Base-by-base conservation (phyloP, 1,140 invertebrate species). In the Lycorma delicatula region DNA sequence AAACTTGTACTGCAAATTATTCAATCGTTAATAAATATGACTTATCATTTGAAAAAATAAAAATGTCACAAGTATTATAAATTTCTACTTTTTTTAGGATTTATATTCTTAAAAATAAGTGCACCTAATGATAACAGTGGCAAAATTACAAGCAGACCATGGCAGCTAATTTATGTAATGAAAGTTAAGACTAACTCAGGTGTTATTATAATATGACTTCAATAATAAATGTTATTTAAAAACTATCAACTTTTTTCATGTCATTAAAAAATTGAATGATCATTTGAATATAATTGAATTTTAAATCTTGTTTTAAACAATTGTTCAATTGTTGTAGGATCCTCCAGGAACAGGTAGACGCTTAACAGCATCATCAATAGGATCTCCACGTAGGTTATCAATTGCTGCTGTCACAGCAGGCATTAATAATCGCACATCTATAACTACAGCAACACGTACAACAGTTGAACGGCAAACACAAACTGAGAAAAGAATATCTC, bases 401-500 rank as follows among this genome's bases (percentile, higher is more conserved):
- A 22, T 62, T 1, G 27, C 58, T 9, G 26, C 54, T 23, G 22
- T 41, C 18, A 16, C 29, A 11, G 29, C 44, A 2, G n/a, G n/a
- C n/a, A n/a, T n/a, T n/a, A n/a, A n/a, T n/a, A n/a, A n/a, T n/a
- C n/a, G n/a, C n/a, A 38, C 49, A 1, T 20, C 28, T 36, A 31
- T 56, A 5, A 59, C 61, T 22, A 49, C 56, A 1, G 25, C 44
- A 12, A n/a, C n/a, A n/a, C 54, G 56, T 16, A 74, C 79, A 12
- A 89, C 85, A 0, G 82, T 88, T 78, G 86, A 89, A 66, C 75
- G 85, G 20, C 87, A 84, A 51, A 91, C 88, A 0, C 88, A 91
- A 74, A 91, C 87, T 0, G 87, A 91, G 68, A 63, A 68, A 20
- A 76, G 80, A 59, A 75, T 87, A 22, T 83, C 85, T 0, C 83